Conservation (phyloP, 1,140 invertebrate species). For the Myzus persicae region DNA sequence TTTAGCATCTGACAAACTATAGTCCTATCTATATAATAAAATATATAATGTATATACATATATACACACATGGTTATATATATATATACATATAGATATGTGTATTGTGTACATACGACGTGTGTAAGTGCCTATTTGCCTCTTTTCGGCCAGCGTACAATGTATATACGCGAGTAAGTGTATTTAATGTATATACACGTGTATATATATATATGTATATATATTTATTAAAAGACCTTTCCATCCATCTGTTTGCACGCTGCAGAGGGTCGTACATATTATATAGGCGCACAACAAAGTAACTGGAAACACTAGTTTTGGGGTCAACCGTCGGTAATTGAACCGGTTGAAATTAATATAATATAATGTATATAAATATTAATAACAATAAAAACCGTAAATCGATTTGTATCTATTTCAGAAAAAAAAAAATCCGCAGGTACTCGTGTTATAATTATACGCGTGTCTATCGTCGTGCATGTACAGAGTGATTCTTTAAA, state of each 20-base stretch:
- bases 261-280: background rate
- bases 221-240: background rate
- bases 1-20: constrained; percentile 52
- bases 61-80: too few species aligned
- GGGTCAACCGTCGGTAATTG: constrained; percentile 38
- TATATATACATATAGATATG: too few species aligned
- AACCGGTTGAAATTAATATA: constrained; percentile 38
- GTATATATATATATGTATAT: background rate
- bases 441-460: background rate
- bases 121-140: constrained; percentile 21
- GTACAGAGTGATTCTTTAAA: background rate
- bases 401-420: background rate
- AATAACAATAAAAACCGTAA: constrained; percentile 7
- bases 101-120: background rate
- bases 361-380: constrained; percentile 12
- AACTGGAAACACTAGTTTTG: constrained; percentile 44
- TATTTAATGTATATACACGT: background rate
- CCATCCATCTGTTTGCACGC: constrained; percentile 50
- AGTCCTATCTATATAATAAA: background rate
- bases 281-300: constrained; percentile 14
- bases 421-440: background rate
- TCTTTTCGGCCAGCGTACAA: constrained; percentile 27
- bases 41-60: background rate
- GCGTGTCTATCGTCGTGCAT: background rate
- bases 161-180: background rate